A percentile compares a stretch with the other conserved stretches of the same genome.
Conservation (phyloP, 2,888 invertebrate species). For the Drosophila subquinaria region DNA sequence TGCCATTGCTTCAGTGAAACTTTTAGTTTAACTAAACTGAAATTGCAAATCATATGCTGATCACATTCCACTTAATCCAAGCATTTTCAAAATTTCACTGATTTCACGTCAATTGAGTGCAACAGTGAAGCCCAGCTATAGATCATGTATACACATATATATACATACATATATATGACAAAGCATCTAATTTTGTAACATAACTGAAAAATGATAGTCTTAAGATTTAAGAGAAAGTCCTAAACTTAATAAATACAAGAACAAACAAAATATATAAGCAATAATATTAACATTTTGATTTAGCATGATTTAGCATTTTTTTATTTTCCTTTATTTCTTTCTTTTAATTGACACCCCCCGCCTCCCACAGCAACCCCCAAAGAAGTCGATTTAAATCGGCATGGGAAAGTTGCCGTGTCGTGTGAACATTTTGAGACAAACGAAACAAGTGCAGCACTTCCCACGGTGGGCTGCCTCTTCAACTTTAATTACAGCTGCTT, state of each 20-base stretch:
- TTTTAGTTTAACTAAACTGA: conserved; percentile 6
- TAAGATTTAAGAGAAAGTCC: conserved; percentile 53
- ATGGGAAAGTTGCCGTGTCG: conserved; percentile 72
- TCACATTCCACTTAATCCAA: conserved; percentile 46
- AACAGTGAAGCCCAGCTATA: conserved; percentile 23
- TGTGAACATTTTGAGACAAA: conserved; percentile 71
- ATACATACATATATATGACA: conserved; percentile 42
- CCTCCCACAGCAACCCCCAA: conserved; percentile 14
- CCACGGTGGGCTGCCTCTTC: conserved; percentile 67
- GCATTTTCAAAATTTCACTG: conserved; percentile 3
- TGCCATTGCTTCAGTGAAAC: conserved; percentile 16
- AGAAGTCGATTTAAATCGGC: conserved; percentile 67
- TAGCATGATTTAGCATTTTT: conserved; percentile 49
- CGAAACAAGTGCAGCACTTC: conserved; percentile 78
- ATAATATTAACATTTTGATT: conserved; percentile 52
- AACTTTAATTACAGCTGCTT: conserved; percentile 78
- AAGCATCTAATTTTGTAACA: conserved; percentile 61
- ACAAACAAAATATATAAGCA: conserved; percentile 44
- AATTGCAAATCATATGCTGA: conserved; percentile 1
- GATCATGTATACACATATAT: conserved; percentile 30
- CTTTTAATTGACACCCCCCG: conserved; percentile 23
- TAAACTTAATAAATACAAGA: conserved; percentile 58
- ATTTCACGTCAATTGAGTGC: conserved; percentile 22
- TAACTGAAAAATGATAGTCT: conserved; percentile 55
- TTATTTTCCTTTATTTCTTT: conserved; percentile 24